Base-by-base conservation (phyloP, 2,888 invertebrate species). In the Apotomis capreana region DNA sequence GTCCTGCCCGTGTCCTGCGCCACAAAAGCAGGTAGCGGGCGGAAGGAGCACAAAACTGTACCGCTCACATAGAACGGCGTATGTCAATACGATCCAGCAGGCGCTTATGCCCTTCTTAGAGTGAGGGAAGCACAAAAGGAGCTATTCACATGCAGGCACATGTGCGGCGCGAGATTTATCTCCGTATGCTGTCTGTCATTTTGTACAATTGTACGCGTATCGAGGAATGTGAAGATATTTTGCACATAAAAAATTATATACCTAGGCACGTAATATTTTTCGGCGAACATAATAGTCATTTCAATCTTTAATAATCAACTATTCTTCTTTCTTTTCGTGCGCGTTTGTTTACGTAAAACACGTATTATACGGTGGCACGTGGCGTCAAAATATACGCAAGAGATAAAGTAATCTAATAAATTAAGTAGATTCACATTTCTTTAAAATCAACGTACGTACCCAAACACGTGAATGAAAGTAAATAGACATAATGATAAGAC, bases 21-120 rank as follows among this genome's bases (percentile, higher is more conserved):
- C 75, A 70, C 75, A 85, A 81, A 80, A 81, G 78, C 83, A 83
- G 83, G 84, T 81, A 84, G 80, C 70, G 70, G 70, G 71, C 68
- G 68, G 68, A 72, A 68, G 51, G 52, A 55, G 67, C 58, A 68
- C 67, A 62, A 57, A 49, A 59, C 36, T 69, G 68, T 60, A 60
- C 49, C 58, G 63, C 5, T 49, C 49, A 10, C 51, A 51, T 62
- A 52, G 44, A 55, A 36, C 37, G 54, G 60, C 52, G 10, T 62
- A 72, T 46, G 44, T 58, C 4, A 5, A 3, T 52, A 12, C 44
- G 5, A 9, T 3, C 0, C 46, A 26, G 8, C n/a, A 46, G 55
- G 55, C n/a, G 65, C 12, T 57, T 65, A 57, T 0, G 26, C 9
- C 57, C 9, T 65, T 65, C 46, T 57, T n/a, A 9, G 46, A n/a